phyloP scores from a whole-genome alignment of 1,140 invertebrate species.

The Drosophila seguyi region DNA sequence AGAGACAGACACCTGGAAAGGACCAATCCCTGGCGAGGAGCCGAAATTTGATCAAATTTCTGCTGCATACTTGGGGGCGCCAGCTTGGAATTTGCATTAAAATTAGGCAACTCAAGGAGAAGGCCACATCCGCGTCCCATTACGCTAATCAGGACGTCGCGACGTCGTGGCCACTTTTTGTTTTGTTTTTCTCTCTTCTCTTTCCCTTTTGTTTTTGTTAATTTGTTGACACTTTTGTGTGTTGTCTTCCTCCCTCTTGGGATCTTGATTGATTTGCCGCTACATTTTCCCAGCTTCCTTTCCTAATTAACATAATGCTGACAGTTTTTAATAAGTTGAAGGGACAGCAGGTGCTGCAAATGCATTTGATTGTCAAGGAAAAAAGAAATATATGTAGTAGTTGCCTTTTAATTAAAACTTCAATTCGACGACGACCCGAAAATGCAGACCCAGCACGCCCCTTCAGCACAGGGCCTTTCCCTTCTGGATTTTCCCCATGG shows the following conservation, averaged over 20 bases:
- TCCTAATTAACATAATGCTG: constrained; percentile 68
- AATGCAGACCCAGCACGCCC: constrained; percentile 28
- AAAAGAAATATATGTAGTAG: constrained; percentile 34
- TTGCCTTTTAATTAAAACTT: constrained; percentile 78
- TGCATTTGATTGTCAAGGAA: constrained; percentile 47
- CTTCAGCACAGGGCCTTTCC: background rate
- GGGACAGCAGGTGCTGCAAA: constrained; percentile 54
- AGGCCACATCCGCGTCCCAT: constrained; percentile 33
- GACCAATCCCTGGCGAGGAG: background rate
- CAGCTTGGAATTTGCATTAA: constrained; percentile 67
- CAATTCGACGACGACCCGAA: constrained; percentile 41
- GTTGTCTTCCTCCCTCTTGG: background rate
- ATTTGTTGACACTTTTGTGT: constrained; percentile 39
- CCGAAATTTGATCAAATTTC: constrained; percentile 58
- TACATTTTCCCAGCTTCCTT: constrained; percentile 17
- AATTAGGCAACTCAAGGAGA: constrained; percentile 33
- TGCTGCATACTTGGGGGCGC: constrained; percentile 36
- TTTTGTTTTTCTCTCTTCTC: background rate
- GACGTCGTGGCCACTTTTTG: background rate
- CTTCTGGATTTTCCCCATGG: background rate
- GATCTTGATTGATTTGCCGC: constrained; percentile 66
- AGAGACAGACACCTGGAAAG: background rate
- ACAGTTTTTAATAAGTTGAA: constrained; percentile 67
- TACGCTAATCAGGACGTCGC: constrained; percentile 60
- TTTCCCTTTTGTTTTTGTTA: constrained; percentile 24